Conservation (phyloP, 2,888 invertebrate genomes). For the Dryococelus australis region DNA sequence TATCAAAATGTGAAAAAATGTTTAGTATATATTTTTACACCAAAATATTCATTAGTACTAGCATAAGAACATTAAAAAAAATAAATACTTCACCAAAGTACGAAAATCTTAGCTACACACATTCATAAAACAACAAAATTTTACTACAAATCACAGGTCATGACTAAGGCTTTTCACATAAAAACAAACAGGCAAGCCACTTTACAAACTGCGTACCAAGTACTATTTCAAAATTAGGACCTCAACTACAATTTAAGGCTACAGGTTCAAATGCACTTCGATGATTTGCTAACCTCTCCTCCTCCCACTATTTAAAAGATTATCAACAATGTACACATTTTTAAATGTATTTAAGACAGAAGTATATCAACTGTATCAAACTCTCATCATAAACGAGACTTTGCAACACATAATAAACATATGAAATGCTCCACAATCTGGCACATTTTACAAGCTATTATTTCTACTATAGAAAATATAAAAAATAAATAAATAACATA, state of each 20-base stretch:
- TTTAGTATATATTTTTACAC: not conserved
- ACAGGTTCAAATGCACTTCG: not conserved
- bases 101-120: not conserved
- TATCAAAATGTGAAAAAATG: not conserved
- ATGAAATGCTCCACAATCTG: not conserved
- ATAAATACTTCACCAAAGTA: not conserved
- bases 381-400: not conserved
- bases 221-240: conserved; percentile 8
- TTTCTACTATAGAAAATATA: not conserved
- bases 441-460: not conserved
- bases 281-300: not conserved
- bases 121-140: not conserved
- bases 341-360: not conserved
- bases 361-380: not conserved
- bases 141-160: conserved; percentile 16
- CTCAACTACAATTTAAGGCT: not conserved
- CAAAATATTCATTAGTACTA: not conserved
- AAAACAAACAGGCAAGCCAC: not conserved
- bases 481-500: conserved; percentile 8
- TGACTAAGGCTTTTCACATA: not conserved
- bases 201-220: not conserved
- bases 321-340: not conserved
- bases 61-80: not conserved
- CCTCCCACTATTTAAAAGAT: not conserved
- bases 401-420: conserved; percentile 10